Conservation (phyloP, 2,113 vertebrate species). For the Pandion haliaetus region DNA sequence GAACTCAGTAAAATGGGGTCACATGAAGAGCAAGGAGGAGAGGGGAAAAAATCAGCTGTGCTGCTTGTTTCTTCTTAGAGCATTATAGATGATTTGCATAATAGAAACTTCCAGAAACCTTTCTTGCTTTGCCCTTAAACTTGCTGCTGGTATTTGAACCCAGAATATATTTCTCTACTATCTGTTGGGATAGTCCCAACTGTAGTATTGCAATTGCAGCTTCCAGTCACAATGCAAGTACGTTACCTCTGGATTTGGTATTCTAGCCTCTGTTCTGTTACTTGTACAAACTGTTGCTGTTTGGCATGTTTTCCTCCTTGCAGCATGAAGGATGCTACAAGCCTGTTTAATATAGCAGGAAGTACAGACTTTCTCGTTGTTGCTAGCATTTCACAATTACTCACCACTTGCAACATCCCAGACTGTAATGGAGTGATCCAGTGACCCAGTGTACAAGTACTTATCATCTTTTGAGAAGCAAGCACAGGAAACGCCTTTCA, state of each 20-base stretch:
- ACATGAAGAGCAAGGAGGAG: not conserved
- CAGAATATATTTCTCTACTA: not conserved
- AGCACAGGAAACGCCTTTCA: conserved; percentile 74
- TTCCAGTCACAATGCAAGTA: not conserved
- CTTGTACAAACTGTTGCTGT: not conserved
- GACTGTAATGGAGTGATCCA: conserved; percentile 77
- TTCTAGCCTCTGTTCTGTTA: not conserved
- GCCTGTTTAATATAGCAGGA: not conserved
- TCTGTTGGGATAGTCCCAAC: not conserved
- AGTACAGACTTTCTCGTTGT: not conserved
- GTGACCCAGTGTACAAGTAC: conserved; percentile 72
- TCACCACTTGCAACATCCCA: conserved; percentile 78
- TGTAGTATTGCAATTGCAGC: not conserved
- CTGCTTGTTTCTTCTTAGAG: not conserved
- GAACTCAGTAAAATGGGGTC: not conserved
- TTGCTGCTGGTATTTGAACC: not conserved
- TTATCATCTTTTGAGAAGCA: conserved; percentile 79
- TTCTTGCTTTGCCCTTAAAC: not conserved
- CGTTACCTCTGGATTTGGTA: not conserved
- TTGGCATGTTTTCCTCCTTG: not conserved
- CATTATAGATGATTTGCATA: fast-evolving
- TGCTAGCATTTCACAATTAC: not conserved
- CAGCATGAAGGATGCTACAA: not conserved
- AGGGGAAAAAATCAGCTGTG: fast-evolving
- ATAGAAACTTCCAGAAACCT: not conserved